Percentiles rank a stretch among this genome's conserved stretches.
Conservation (phyloP, 2,888 invertebrate genomes). For the Eristalis pertinax region DNA sequence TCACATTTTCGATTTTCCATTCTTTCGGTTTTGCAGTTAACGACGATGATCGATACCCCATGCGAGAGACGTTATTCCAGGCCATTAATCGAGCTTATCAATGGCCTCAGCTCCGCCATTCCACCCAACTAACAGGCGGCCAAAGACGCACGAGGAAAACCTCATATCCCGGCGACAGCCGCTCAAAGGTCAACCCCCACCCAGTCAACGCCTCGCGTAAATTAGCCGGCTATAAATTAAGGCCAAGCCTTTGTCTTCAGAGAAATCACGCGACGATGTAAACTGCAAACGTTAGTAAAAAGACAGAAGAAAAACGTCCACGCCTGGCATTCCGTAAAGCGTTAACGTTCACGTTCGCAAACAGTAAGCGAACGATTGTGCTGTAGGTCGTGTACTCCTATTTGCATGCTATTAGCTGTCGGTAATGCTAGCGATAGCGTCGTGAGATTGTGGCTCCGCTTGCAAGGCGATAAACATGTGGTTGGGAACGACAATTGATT, state of each 20-base stretch:
- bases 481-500: neutral
- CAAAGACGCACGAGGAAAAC: neutral
- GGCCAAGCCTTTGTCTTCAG: neutral
- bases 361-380: neutral
- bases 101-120: neutral
- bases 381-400: conserved; percentile 6
- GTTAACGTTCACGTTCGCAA: neutral
- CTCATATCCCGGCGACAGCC: neutral
- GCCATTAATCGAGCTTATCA: neutral
- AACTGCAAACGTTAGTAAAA: neutral
- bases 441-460: neutral
- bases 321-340: neutral
- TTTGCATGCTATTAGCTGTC: conserved; percentile 7
- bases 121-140: too few species aligned
- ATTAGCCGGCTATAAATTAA: neutral
- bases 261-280: neutral
- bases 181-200: neutral
- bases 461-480: conserved; percentile 8
- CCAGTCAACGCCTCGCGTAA: neutral
- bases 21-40: neutral
- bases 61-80: neutral
- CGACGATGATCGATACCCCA: neutral
- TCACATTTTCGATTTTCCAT: neutral
- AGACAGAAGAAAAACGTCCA: neutral
- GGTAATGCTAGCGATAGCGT: conserved; percentile 9